A percentile compares a stretch with the other conserved stretches of the same genome.
Conservation (phyloP, 2,888 invertebrate genomes). For the Plagodis pulveraria region DNA sequence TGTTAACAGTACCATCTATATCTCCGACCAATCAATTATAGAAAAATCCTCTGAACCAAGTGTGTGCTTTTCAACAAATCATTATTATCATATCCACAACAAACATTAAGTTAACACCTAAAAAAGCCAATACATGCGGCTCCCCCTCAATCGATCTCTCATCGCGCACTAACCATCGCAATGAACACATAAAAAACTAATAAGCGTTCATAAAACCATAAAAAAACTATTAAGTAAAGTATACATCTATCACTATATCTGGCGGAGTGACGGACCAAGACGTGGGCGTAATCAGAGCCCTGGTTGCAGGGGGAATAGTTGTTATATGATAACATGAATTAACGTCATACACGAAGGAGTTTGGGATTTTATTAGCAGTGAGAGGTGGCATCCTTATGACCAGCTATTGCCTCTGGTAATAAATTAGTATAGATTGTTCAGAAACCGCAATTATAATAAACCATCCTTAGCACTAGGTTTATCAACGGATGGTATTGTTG, state of each 20-base stretch:
- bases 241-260: constrained; percentile 55
- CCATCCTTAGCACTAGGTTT: too few relatives aligned
- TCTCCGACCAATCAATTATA: not conserved
- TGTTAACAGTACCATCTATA: too few relatives aligned
- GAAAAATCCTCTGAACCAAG: not conserved
- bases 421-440: too few relatives aligned
- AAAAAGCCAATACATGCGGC: constrained; percentile 10
- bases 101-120: constrained; percentile 17
- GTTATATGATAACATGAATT: too few relatives aligned
- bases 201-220: constrained; percentile 56
- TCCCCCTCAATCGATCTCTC: constrained; percentile 25
- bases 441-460: too few relatives aligned
- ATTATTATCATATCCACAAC: constrained; percentile 4
- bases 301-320: not conserved
- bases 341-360: too few relatives aligned
- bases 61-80: constrained; percentile 4
- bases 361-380: too few relatives aligned
- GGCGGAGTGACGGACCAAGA: constrained; percentile 48
- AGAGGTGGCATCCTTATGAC: too few relatives aligned
- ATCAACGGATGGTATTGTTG: too few relatives aligned
- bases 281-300: constrained; percentile 11
- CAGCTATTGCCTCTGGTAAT: too few relatives aligned
- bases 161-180: constrained; percentile 32
- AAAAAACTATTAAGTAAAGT: constrained; percentile 58
- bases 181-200: constrained; percentile 51